A percentile compares a stretch with the other conserved stretches of the same genome.
phyloP scores from a whole-genome alignment of 2,888 invertebrate species.

The Elegia similella region DNA sequence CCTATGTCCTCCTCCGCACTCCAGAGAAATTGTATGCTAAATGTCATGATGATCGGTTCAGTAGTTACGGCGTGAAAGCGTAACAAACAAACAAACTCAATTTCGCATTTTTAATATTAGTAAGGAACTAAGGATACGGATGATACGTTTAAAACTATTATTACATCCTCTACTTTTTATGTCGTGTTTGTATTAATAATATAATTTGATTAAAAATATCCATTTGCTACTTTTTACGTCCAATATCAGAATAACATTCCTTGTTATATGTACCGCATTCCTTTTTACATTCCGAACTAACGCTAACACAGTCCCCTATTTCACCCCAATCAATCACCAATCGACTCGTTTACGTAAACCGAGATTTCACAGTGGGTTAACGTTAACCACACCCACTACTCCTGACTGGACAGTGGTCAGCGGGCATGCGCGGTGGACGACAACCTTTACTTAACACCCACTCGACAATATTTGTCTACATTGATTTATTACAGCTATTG shows the following conservation, averaged over 20 bases:
- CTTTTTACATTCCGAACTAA: not conserved
- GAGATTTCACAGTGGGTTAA: conserved; percentile 37
- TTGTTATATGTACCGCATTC: not conserved
- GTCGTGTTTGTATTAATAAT: no score
- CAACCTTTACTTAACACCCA: conserved; percentile 49
- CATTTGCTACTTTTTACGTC: not conserved
- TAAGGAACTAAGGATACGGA: no score
- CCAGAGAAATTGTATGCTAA: no score
- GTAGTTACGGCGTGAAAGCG: no score
- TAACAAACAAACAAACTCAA: no score
- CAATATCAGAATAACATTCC: not conserved
- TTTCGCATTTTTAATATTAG: no score
- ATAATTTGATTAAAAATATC: no score
- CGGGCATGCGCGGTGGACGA: conserved; percentile 64
- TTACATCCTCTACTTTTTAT: no score
- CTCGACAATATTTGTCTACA: conserved; percentile 30
- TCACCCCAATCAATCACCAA: conserved; percentile 31
- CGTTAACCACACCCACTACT: conserved; percentile 63
- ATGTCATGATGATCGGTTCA: no score
- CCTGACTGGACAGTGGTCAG: conserved; percentile 75
- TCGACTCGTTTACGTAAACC: conserved; percentile 56
- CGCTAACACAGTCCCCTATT: conserved; percentile 17
- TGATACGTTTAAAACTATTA: no score
- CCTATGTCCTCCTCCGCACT: no score
- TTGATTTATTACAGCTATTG: conserved; percentile 37